These are phyloP conservation scores for Gallirallus australis DNA, from an alignment of 2,797 vertebrate species.

Conservation along the genomic window DNA sequence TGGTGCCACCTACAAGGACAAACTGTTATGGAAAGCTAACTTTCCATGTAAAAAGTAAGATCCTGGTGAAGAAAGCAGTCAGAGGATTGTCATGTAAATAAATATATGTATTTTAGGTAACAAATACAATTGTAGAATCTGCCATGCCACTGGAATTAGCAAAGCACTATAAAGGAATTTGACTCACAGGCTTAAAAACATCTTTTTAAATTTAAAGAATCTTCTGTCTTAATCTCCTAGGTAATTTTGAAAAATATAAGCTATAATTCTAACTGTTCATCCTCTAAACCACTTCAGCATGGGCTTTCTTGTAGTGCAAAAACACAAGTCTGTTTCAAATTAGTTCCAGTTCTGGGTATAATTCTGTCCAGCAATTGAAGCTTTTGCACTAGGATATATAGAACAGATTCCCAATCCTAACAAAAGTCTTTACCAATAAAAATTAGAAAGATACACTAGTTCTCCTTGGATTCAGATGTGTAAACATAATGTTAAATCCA, in stretches of 20 bases:
- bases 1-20: constrained; percentile 86
- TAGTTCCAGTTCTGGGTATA: neutral
- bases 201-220: neutral
- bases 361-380: neutral
- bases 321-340: neutral
- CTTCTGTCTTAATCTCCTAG: neutral
- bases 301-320: neutral
- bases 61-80: neutral
- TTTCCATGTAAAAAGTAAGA: neutral
- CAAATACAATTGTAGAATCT: neutral
- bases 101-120: neutral
- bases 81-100: neutral
- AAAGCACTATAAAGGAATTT: neutral
- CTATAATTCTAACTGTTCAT: neutral
- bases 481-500: neutral
- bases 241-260: constrained; percentile 10
- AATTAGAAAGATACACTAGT: neutral
- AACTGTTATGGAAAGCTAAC: constrained; percentile 33
- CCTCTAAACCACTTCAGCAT: neutral
- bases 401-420: neutral
- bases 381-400: neutral
- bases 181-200: neutral
- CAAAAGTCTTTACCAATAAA: neutral
- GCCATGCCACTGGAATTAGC: neutral
- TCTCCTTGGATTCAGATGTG: neutral